Base-by-base conservation (phyloP, 2,797 vertebrate species). In the Myiotriccus ornatus region DNA sequence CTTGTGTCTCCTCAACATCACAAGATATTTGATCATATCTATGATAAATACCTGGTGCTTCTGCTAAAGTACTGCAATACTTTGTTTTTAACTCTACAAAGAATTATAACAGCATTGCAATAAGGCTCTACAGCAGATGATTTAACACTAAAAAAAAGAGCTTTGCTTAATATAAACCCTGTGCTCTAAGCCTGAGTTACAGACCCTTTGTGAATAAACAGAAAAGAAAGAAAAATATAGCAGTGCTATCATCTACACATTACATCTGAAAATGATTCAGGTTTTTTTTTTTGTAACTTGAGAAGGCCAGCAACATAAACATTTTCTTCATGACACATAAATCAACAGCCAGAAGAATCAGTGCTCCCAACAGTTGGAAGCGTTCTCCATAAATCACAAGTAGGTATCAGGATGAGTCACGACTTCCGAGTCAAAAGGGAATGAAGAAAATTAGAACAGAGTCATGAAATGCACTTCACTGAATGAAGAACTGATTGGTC, bases 301-400 rank as follows among this genome's bases (percentile, higher is more conserved):
- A 90, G 91, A 95, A 96, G 91, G 80, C 78, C 94, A 95, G 82
- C 79, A 95, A 95, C 80, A 91, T 78, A 89, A 96, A 93, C 95
- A 93, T 95, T 95, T 96, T 93, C 87, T 91, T 73, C 95, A 63
- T 87, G 56, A 89, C 80, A 96, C 63, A 89, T 49, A 90, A 75
- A 92, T 87, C 84, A 94, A 65, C 73, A 95, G 82, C 65, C 35
- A 94, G 88, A 85, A 19, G 87, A 74, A 92, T 90, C 65, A 77
- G 80, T 4, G 68, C 23, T 75, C 50, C 76, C 71, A 95, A 86
- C 52, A 62, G 89, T 64, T 89, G 87, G 87, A 60, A 85, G 69
- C 63, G n/a, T 69, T 91, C 71, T 76, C 46, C 74, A 78, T 83
- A 88, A 92, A 85, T 91, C 90, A 53, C 75, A 78, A 86, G 70